These are phyloP conservation scores for Sitta carolinensis DNA, from an alignment of 2,797 vertebrate genomes.

Conservation along the genomic window DNA sequence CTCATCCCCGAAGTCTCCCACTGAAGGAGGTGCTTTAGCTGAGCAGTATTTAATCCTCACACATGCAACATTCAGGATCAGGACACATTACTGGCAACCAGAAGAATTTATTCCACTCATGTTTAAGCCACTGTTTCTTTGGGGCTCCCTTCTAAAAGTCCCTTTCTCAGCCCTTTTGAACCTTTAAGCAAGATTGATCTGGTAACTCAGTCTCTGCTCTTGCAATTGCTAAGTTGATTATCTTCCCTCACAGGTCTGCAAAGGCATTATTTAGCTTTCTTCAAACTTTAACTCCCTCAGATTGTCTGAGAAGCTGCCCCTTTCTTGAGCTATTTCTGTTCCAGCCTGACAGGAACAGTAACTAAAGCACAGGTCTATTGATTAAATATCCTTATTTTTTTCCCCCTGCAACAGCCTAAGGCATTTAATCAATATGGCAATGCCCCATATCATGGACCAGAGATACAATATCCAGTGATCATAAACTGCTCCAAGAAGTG, in stretches of 20 bases:
- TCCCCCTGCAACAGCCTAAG: slow-evolving; percentile 13
- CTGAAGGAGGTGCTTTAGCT: not conserved
- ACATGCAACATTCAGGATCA: not conserved
- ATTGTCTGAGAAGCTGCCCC: not conserved
- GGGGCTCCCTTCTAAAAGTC: not conserved
- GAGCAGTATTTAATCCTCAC: not conserved
- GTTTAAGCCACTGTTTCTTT: not conserved
- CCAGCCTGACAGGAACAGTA: slow-evolving; percentile 50
- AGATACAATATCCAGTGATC: slow-evolving; percentile 25
- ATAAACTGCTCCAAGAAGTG: slow-evolving; percentile 40
- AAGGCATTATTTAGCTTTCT: not conserved
- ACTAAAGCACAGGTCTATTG: slow-evolving; percentile 59
- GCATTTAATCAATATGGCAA: slow-evolving; percentile 67
- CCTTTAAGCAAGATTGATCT: not conserved
- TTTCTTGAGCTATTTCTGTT: slow-evolving; percentile 43
- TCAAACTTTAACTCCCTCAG: not conserved
- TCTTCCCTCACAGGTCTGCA: not conserved
- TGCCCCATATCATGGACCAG: slow-evolving; percentile 40
- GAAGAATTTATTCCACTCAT: not conserved
- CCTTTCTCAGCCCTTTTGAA: not conserved
- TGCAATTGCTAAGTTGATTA: not conserved
- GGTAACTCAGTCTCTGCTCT: not conserved
- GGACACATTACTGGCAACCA: not conserved
- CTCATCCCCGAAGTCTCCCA: not conserved
- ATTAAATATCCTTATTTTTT: slow-evolving; percentile 60